Base-by-base conservation (phyloP, 37 sponge, comb jelly and placozoan genomes). In the Diacarnus erythraeanus region DNA sequence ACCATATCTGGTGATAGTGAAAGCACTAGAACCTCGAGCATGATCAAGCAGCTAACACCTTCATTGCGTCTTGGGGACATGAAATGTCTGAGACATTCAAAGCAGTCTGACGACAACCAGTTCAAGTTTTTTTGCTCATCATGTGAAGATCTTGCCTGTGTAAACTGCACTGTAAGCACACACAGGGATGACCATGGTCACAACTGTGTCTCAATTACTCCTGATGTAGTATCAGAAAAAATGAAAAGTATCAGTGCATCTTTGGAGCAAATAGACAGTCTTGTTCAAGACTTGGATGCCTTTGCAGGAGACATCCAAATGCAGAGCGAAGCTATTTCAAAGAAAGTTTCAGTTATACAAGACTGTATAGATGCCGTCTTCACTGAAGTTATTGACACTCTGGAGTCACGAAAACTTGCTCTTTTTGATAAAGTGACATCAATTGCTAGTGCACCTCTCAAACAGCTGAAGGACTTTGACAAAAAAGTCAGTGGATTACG, bases 61-160 rank as follows among this genome's bases (percentile, higher is more conserved):
- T 2, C 66, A 18, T 35, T 65, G 66, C 35, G 34, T 65, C 30
- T 65, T 1, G 66, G 66, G 30, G 66, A 30, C 5, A 8, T 65
- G 2, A 25, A 5, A 2, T 65, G 66, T 30, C 66, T 18, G 15
- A 65, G 2, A 65, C 66, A 65, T 35, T 65, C 31, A 31, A 31
- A 65, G 31, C 33, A 65, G 33, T 27, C 60, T 27, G 31, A 30
- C 0, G 59, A 57, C n/a, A 21, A 77, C 15, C 59, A 63, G 18
- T 34, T 77, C 31, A 77, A 77, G 30, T 43, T 74, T n/a, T 80
- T 47, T 37, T 80, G 80, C 33, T 37, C 54, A 29, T 26, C 57
- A 42, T 80, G 71, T 27, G 29, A 1, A 12, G 69, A 80, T 35
- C 77, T 77, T 25, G 42, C 38, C 4, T 77, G 77, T 39, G 27